Percentiles rank a stretch among this genome's conserved stretches.
phyloP scores from a whole-genome alignment of 2,797 vertebrate species.

The Ctenosaura bakeri region DNA sequence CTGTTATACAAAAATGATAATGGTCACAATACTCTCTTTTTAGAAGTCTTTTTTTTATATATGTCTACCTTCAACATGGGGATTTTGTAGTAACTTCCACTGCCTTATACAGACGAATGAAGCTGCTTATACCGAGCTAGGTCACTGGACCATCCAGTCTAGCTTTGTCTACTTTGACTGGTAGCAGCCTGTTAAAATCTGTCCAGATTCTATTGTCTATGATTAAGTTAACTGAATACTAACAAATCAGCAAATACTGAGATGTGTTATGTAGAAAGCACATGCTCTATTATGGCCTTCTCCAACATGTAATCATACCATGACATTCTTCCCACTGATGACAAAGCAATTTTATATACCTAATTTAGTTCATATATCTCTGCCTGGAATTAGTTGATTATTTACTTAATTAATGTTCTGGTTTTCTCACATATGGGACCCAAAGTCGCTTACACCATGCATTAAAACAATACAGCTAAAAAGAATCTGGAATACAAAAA shows the following conservation, averaged over 20 bases:
- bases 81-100: not conserved
- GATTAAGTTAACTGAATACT: not conserved
- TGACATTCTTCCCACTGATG: not conserved
- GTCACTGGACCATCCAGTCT: not conserved
- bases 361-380: too few relatives aligned
- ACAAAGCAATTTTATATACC: not conserved
- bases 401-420: too few relatives aligned
- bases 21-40: conserved; percentile 44
- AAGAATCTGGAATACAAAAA: too few relatives aligned
- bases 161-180: not conserved
- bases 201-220: not conserved
- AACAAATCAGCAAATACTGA: not conserved
- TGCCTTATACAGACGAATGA: not conserved
- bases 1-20: conserved; percentile 80
- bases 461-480: too few relatives aligned
- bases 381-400: too few relatives aligned
- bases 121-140: not conserved
- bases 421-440: too few relatives aligned
- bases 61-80: conserved; percentile 17
- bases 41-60: conserved; percentile 1
- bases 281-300: not conserved
- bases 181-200: not conserved
- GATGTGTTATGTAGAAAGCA: not conserved
- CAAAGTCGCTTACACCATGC: too few relatives aligned
- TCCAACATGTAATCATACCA: not conserved